These are phyloP conservation scores for Idaea aversata DNA, from an alignment of 2,888 invertebrate species.

Conservation along the genomic window DNA sequence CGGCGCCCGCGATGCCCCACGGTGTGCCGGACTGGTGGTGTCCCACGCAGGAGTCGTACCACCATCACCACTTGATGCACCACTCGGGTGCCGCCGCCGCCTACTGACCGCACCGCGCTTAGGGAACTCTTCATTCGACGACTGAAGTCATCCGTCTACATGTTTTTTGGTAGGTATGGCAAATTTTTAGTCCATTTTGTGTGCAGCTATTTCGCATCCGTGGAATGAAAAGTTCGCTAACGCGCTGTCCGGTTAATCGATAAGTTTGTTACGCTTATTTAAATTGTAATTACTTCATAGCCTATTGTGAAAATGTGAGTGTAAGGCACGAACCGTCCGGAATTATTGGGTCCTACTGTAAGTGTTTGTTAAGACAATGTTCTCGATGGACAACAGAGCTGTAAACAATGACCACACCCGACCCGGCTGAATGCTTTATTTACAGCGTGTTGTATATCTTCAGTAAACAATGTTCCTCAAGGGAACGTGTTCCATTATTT, in stretches of 20 bases:
- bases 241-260: conserved; percentile 52
- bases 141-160: conserved; percentile 16
- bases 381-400: conserved; percentile 42
- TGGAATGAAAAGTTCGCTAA: conserved; percentile 77
- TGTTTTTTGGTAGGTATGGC: conserved; percentile 6
- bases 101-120: conserved; percentile 84
- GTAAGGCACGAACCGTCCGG: conserved; percentile 57
- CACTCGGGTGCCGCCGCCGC: conserved; percentile 86
- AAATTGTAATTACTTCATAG: conserved; percentile 48
- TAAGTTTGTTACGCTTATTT: conserved; percentile 71
- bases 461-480: conserved; percentile 44
- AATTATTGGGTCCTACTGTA: conserved; percentile 48
- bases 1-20: conserved; percentile 82
- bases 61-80: conserved; percentile 82
- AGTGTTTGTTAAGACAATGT: conserved; percentile 44
- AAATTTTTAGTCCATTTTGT: conserved; percentile 9
- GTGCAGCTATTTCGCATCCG: conserved; percentile 26
- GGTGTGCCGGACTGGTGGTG: conserved; percentile 78
- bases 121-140: conserved; percentile 77
- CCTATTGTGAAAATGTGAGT: conserved; percentile 48
- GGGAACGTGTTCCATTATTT: conserved; percentile 52
- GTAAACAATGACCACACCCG: conserved; percentile 49
- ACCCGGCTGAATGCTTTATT: conserved; percentile 54
- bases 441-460: conserved; percentile 60
- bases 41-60: conserved; percentile 73